A percentile compares a stretch with the other conserved stretches of the same genome.
Evolutionary conservation across 2,797 vertebrate species (phyloP).

Genomic region (Gadopsis bispinosus): DNA sequence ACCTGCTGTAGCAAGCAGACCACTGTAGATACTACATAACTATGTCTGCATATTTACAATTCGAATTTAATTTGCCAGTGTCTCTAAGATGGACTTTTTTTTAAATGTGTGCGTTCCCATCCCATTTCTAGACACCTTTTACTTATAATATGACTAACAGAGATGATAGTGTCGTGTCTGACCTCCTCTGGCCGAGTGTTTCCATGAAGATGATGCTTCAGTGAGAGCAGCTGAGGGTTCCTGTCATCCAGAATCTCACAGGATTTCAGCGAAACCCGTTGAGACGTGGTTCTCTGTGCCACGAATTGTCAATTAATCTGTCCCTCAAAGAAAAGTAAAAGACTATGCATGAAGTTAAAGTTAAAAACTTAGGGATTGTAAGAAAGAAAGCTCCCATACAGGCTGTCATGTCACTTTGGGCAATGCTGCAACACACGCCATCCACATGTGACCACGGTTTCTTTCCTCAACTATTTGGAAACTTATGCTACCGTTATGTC

Average conservation of each 20-base stretch:
- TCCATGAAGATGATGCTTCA: conserved; percentile 40
- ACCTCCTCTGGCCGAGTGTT: conserved; percentile 43
- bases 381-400: background rate
- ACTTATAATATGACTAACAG: conserved; percentile 22
- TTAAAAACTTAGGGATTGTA: conserved; percentile 3
- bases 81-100: conserved; percentile 39
- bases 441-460: conserved; percentile 43
- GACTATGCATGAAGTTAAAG: conserved; percentile 4
- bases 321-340: conserved; percentile 1
- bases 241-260: conserved; percentile 31
- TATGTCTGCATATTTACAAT: conserved; percentile 32
- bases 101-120: background rate
- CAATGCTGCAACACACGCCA: conserved; percentile 31
- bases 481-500: conserved; percentile 40
- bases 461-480: conserved; percentile 48
- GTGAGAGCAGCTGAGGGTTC: conserved; percentile 28
- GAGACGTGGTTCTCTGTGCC: conserved; percentile 6
- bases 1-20: conserved; percentile 47
- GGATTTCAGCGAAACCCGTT: conserved; percentile 39
- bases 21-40: conserved; percentile 50
- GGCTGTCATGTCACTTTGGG: conserved; percentile 28
- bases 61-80: conserved; percentile 43
- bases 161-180: conserved; percentile 39
- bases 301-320: conserved; percentile 24
- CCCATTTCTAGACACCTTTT: conserved; percentile 37